phyloP scores from a whole-genome alignment of 2,888 invertebrate species.

The Cheilosia variabilis region DNA sequence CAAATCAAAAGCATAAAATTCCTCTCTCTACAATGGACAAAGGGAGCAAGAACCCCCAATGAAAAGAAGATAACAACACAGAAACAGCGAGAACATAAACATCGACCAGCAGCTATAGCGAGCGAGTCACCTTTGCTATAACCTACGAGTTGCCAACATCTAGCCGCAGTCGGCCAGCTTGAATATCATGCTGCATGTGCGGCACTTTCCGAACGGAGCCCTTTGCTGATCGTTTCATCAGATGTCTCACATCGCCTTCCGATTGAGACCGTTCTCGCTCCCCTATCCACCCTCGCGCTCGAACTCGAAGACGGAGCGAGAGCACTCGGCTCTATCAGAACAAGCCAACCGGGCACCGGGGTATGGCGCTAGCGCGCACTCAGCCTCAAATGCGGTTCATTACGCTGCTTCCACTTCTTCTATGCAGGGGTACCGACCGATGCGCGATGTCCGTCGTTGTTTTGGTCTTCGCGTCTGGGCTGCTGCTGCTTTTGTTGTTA shows the following conservation, averaged over 20 bases:
- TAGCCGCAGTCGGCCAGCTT: not conserved
- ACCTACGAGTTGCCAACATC: slow-evolving; percentile 43
- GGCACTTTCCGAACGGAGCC: slow-evolving; percentile 23
- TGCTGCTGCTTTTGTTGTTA: slow-evolving; percentile 2
- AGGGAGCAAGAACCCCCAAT: slow-evolving; percentile 71
- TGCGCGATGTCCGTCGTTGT: slow-evolving; percentile 8
- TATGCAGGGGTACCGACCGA: slow-evolving; percentile 22
- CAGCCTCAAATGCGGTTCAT: slow-evolving; percentile 37
- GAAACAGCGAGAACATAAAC: slow-evolving; percentile 35
- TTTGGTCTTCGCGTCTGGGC: slow-evolving; percentile 3
- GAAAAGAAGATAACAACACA: slow-evolving; percentile 8
- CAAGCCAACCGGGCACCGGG: slow-evolving; percentile 43
- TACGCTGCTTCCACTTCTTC: slow-evolving; percentile 62
- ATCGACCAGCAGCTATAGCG: slow-evolving; percentile 6
- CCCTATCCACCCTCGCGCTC: not conserved
- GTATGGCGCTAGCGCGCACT: slow-evolving; percentile 69
- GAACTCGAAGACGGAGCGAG: not conserved
- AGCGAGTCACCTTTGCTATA: slow-evolving; percentile 50
- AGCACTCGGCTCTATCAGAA: slow-evolving; percentile 33
- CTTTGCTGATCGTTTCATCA: slow-evolving; percentile 23
- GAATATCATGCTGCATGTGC: slow-evolving; percentile 16
- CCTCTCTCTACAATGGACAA: slow-evolving; percentile 62
- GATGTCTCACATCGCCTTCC: slow-evolving; percentile 26
- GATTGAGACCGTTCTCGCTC: slow-evolving; percentile 8
- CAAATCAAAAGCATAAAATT: slow-evolving; percentile 75